These are phyloP conservation scores for Urechis unicinctus DNA, from an alignment of 2,888 invertebrate genomes.

Conservation along the genomic window DNA sequence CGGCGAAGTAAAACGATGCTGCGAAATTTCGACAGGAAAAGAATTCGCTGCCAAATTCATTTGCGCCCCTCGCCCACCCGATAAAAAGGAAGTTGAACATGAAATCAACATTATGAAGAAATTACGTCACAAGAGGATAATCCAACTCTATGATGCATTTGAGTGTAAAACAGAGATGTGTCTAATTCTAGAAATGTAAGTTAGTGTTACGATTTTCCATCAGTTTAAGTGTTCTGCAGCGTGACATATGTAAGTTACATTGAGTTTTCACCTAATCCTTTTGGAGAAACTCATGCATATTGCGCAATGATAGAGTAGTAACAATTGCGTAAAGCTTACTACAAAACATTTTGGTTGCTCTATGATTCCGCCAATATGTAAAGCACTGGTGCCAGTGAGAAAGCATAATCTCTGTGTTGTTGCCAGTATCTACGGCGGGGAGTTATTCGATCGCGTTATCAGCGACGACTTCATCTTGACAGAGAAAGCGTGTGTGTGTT, in stretches of 20 bases:
- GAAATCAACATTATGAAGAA: slow-evolving; percentile 95
- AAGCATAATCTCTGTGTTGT: no score
- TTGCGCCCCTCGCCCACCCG: slow-evolving; percentile 74
- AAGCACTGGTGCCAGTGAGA: no score
- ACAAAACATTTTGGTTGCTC: not conserved
- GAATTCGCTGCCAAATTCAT: slow-evolving; percentile 90
- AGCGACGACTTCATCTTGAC: slow-evolving; percentile 97
- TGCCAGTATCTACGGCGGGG: slow-evolving; percentile 90
- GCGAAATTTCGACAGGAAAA: slow-evolving; percentile 72
- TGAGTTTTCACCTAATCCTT: no score
- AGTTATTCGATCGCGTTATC: slow-evolving; percentile 96
- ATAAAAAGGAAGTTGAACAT: slow-evolving; percentile 78
- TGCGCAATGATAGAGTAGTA: no score
- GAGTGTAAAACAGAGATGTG: slow-evolving; percentile 84
- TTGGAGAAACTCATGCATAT: no score
- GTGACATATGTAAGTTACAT: no score
- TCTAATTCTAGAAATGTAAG: slow-evolving; percentile 95
- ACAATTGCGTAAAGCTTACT: no score
- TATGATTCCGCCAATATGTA: not conserved
- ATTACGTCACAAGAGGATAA: slow-evolving; percentile 87
- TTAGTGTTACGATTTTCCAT: no score
- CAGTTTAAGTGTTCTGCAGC: no score
- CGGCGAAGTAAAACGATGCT: slow-evolving; percentile 89
- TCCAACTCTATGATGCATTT: slow-evolving; percentile 96
- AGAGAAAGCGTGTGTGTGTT: slow-evolving; percentile 90